Base-by-base conservation (phyloP, 2,113 vertebrate genomes). In the Bolborhynchus lineola region DNA sequence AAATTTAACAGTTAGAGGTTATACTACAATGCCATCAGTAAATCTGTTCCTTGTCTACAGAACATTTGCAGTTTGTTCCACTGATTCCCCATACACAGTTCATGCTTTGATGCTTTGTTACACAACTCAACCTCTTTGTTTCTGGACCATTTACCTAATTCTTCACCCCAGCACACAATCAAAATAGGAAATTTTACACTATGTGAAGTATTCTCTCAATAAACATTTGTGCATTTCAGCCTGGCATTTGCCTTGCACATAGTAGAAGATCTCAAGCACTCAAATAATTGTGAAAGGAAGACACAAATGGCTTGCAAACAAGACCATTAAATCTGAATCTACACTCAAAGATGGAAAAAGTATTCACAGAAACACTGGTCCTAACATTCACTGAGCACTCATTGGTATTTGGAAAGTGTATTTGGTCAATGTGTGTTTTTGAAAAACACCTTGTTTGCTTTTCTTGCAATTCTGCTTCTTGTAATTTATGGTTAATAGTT, bases 151-250 rank as follows among this genome's bases (percentile, higher is more conserved):
- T 90, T 90, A 53, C 0, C 0, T 75, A 94, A 86, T 89, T 82
- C 49, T 88, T 94, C 33, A 93, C 69, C 26, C n/a, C 10, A 1
- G 52, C 21, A 82, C n/a, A 85, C 82, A 82, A 78, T 72, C 47
- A 74, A 94, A 95, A 85, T 21, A 55, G 24, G 13, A 91, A 31
- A 75, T 92, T 91, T 95, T 89, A 64, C 42, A 74, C 44, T 63
- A 67, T 0, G 0, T 44, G 47, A 69, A 91, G 17, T 71, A 72
- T 62, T 79, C n/a, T 72, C 16, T 69, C 3, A 0, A 49, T 76
- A 82, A 79, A 72, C 31, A 8, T 80, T 87, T 86, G 70, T 88
- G 71, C 15, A 42, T 91, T 95, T 87, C 53, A 74, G 44, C 33
- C 52, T 91, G 52, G 33, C 62, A 15, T 87, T 89, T 89, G 33